These are phyloP conservation scores for Trachelus iudaicus DNA, from an alignment of 2,888 invertebrate genomes.

Conservation along the genomic window DNA sequence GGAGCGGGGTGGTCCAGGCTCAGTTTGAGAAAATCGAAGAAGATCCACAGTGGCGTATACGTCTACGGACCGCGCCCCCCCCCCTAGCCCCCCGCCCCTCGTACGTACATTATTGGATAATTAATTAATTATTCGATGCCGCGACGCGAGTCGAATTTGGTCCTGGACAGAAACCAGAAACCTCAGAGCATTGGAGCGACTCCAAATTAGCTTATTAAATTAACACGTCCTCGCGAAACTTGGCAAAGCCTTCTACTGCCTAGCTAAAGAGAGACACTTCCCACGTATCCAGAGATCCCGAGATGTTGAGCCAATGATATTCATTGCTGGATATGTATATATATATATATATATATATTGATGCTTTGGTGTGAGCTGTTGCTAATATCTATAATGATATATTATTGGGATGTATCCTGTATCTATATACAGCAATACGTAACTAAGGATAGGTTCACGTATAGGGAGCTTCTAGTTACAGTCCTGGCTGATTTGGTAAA, in stretches of 20 bases:
- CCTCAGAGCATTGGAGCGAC: constrained; percentile 47
- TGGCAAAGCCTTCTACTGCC: constrained; percentile 32
- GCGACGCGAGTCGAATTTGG: constrained; percentile 35
- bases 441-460: no score
- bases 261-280: neutral
- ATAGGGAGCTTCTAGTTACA: no score
- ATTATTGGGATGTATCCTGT: neutral
- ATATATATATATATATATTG: neutral
- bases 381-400: neutral
- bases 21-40: neutral
- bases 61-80: neutral
- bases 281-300: neutral
- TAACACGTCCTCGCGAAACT: constrained; percentile 47
- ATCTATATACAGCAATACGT: no score
- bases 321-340: neutral
- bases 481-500: no score
- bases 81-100: no score
- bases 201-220: constrained; percentile 63
- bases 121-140: constrained; percentile 51
- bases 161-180: constrained; percentile 38
- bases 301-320: neutral
- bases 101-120: constrained; percentile 31
- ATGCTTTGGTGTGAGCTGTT: neutral
- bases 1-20: neutral
- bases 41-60: neutral